Base-by-base conservation (phyloP, 2,888 invertebrate species). In the Plebejus anna region DNA sequence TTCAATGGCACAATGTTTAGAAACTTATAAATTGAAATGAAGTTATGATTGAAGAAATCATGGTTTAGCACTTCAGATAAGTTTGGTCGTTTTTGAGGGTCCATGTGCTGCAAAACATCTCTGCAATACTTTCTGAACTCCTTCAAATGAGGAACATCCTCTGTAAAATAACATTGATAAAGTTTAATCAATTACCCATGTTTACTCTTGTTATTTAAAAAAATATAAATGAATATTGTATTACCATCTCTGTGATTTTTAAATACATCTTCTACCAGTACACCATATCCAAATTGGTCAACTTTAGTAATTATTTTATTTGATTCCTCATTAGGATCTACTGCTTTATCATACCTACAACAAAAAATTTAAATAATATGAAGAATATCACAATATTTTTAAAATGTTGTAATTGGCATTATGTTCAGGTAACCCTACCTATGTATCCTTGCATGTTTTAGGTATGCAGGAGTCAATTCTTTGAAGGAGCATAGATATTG, bases 11-110 rank as follows among this genome's bases (percentile, higher is more conserved):
- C 90, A 85, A 97, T 97, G 82, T 96, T 96, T 0, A 98, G 92
- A 89, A 98, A 98, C 80, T 96, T 96, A 86, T 97, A 96, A 81
- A 98, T 97, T 36, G 95, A 93, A 79, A 98, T 96, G 86, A 98
- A 98, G 83, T 97, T 97, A 85, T 98, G 97, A 82, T 96, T 97
- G 85, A 97, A 98, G 88, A 97, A 97, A 72, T 95, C 95, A 89
- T 98, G 97, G 76, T 95, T 89, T 2, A 97, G 89, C 51, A 97
- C 90, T 36, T 95, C 94, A 7, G 95, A 94, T 55, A 98, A 91
- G 79, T 94, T 95, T 4, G 97, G 97, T 77, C 98, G 95, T 81
- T 95, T 89, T 59, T 91, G 88, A 9, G 96, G 94, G 82, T 96
- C 95, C 76, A 92, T 86, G 84, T 96, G 95, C 84, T 97, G 96